Evolutionary conservation across 1,140 invertebrate species (phyloP).

Genomic region (Panulirus ornatus): DNA sequence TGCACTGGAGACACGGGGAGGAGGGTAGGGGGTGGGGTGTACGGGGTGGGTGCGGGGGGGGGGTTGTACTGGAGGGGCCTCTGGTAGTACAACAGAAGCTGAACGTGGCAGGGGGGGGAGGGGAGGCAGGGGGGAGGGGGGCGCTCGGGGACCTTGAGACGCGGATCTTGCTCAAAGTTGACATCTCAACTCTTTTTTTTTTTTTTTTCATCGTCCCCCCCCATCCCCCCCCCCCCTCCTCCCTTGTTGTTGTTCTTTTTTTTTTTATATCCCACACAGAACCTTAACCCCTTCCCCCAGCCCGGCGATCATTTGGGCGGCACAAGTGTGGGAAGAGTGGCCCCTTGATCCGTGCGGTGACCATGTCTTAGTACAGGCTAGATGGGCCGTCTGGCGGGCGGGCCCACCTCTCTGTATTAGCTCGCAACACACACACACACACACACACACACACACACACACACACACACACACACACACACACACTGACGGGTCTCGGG

Average conservation of each 20-base stretch:
- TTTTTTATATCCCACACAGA: background rate
- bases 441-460: too few relatives aligned
- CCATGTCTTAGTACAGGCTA: too few relatives aligned
- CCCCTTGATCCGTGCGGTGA: too few relatives aligned
- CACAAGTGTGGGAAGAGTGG: too few relatives aligned
- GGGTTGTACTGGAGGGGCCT: too few relatives aligned
- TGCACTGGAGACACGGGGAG: background rate
- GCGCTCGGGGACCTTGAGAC: conserved; percentile 16
- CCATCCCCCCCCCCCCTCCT: background rate
- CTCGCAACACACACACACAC: too few relatives aligned
- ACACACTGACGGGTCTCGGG: too few relatives aligned
- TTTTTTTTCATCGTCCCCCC: background rate
- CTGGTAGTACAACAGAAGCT: too few relatives aligned
- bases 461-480: too few relatives aligned
- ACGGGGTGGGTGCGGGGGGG: background rate
- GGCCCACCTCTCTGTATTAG: too few relatives aligned
- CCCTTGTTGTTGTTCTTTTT: background rate
- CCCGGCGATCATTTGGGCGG: too few relatives aligned
- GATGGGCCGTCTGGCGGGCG: too few relatives aligned
- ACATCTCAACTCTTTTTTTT: background rate
- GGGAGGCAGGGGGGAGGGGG: background rate
- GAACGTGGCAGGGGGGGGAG: conserved; percentile 2
- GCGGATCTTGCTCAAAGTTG: conserved; percentile 2
- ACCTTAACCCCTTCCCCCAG: background rate
- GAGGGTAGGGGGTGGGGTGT: background rate